Evolutionary conservation across 2,888 invertebrate species (phyloP).

Genomic region (Drosophila siamana): DNA sequence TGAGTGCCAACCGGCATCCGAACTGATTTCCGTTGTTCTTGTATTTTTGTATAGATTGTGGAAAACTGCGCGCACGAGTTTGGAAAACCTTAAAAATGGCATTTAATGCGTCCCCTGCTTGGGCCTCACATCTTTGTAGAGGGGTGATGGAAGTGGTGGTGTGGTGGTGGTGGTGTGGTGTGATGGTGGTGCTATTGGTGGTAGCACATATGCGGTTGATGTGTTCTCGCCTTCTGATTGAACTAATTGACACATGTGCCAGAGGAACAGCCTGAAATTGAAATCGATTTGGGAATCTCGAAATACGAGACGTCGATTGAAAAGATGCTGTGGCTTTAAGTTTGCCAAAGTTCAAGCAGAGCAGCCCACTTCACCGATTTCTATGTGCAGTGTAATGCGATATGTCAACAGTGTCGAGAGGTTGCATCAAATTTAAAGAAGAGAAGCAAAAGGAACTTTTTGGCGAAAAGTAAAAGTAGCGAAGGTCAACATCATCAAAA

Average conservation of each 20-base stretch:
- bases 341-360: constrained; percentile 32
- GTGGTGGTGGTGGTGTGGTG: constrained; percentile 10
- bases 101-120: constrained; percentile 6
- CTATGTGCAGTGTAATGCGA: constrained; percentile 76
- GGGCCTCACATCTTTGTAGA: not conserved
- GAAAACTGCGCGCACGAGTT: constrained; percentile 36
- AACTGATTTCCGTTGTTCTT: constrained; percentile 31
- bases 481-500: constrained; percentile 82
- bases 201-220: constrained; percentile 69
- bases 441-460: constrained; percentile 55
- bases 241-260: constrained; percentile 78
- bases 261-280: constrained; percentile 40
- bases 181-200: constrained; percentile 40
- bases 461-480: constrained; percentile 74
- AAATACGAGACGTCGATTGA: constrained; percentile 43
- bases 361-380: constrained; percentile 8
- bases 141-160: constrained; percentile 37
- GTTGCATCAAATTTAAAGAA: constrained; percentile 69
- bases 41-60: constrained; percentile 14
- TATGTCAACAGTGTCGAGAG: constrained; percentile 78
- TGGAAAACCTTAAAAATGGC: constrained; percentile 42
- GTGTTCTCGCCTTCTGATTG: constrained; percentile 62
- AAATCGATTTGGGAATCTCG: constrained; percentile 50
- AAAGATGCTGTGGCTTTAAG: constrained; percentile 24
- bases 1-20: constrained; percentile 16